Evolutionary conservation across 2,888 invertebrate species (phyloP).

Genomic region (Macaria notata): DNA sequence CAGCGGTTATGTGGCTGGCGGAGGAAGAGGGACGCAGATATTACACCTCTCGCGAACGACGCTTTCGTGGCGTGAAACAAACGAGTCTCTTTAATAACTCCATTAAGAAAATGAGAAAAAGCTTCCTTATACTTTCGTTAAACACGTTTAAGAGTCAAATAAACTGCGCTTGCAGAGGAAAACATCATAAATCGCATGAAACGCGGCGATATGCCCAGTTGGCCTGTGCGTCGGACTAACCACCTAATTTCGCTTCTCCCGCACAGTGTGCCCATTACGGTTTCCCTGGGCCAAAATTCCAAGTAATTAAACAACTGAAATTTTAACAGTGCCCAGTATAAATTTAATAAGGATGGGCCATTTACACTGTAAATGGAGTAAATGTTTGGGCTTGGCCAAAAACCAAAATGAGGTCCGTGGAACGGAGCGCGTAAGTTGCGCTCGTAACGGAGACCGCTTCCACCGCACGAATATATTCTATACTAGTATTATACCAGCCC

Average conservation of each 20-base stretch:
- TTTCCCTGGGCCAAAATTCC: conserved; percentile 69
- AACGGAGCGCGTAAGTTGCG: conserved; percentile 50
- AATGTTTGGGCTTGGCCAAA: conserved; percentile 75
- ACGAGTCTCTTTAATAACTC: neutral
- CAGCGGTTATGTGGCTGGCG: conserved; percentile 62
- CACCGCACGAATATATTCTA: neutral
- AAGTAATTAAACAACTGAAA: conserved; percentile 79
- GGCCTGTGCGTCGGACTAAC: conserved; percentile 38
- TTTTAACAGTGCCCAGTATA: conserved; percentile 76
- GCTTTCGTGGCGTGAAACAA: conserved; percentile 14
- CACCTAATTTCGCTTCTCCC: conserved; percentile 61
- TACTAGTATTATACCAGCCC: conserved; percentile 2
- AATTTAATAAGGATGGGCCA: conserved; percentile 78
- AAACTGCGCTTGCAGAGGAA: conserved; percentile 1
- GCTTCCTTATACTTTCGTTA: neutral
- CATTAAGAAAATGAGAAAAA: conserved; percentile 1
- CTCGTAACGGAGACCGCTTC: conserved; percentile 40
- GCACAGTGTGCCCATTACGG: conserved; percentile 62
- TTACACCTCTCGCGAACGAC: conserved; percentile 9
- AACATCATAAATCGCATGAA: conserved; percentile 42
- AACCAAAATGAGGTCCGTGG: conserved; percentile 69
- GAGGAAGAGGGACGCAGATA: conserved; percentile 41
- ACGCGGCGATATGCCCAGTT: conserved; percentile 47
- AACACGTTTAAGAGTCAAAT: neutral
- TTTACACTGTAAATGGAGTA: conserved; percentile 68